Evolutionary conservation across 92 coral and sea anemone species (phyloP).

Genomic region (Porites cylindrica): DNA sequence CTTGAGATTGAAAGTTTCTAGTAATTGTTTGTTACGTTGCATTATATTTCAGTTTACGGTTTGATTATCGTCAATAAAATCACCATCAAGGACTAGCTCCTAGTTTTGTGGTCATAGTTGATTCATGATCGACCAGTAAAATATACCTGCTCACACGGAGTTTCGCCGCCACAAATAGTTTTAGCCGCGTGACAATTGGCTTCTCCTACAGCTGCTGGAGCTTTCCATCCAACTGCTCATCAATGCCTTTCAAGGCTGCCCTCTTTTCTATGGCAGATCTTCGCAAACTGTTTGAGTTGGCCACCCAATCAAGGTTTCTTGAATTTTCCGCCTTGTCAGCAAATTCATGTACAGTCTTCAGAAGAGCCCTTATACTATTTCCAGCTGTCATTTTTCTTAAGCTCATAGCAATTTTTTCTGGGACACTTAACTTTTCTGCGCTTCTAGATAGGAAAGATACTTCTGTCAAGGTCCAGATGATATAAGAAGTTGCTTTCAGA

Average conservation of each 20-base stretch:
- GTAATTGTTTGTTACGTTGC: no score
- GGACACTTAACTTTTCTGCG: conserved; percentile 13
- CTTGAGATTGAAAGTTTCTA: no score
- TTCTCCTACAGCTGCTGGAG: background rate
- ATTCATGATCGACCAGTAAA: no score
- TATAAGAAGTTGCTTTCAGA: conserved; percentile 55
- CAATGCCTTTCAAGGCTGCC: conserved; percentile 47
- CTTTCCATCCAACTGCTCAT: conserved; percentile 38
- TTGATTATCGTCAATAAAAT: no score
- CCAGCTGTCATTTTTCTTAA: conserved; percentile 43
- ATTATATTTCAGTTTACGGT: background rate
- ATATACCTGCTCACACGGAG: no score
- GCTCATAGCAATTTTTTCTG: conserved; percentile 23
- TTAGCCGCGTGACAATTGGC: no score
- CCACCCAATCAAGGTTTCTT: conserved; percentile 54
- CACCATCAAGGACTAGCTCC: no score
- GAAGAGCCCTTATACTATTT: conserved; percentile 41
- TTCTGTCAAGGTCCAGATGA: conserved; percentile 52
- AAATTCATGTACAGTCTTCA: conserved; percentile 56
- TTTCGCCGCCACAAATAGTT: no score
- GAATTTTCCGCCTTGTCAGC: conserved; percentile 46
- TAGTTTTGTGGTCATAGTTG: no score
- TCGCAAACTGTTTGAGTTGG: conserved; percentile 57
- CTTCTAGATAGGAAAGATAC: conserved; percentile 56
- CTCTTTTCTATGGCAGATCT: conserved; percentile 61